phyloP scores from a whole-genome alignment of 1,140 invertebrate species.

The Papilio helenus region DNA sequence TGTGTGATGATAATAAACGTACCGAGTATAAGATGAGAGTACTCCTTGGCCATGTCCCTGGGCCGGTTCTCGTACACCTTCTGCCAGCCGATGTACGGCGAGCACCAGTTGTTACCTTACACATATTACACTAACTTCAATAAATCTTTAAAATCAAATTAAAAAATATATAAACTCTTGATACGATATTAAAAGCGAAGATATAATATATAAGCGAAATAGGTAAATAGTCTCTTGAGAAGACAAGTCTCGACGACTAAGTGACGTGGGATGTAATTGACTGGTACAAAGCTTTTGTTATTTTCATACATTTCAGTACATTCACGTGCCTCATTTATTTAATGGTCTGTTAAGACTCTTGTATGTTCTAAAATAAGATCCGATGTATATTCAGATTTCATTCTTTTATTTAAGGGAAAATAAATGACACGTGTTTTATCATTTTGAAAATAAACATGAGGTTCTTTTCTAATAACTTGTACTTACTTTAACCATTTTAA shows the following conservation, averaged over 20 bases:
- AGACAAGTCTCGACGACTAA: slow-evolving; percentile 11
- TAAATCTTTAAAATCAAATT: no score
- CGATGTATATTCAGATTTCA: slow-evolving; percentile 1
- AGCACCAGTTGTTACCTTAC: slow-evolving; percentile 91
- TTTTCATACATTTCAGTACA: slow-evolving; percentile 14
- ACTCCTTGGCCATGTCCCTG: slow-evolving; percentile 82
- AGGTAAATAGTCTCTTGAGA: background rate
- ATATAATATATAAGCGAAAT: background rate
- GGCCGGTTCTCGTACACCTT: slow-evolving; percentile 91
- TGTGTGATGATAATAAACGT: slow-evolving; percentile 43
- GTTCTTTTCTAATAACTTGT: background rate
- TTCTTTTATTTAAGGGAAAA: background rate
- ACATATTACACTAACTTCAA: no score
- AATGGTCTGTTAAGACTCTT: background rate
- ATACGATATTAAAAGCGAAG: background rate
- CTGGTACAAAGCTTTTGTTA: no score
- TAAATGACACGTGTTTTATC: background rate
- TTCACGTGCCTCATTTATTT: slow-evolving; percentile 17
- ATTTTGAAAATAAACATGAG: background rate
- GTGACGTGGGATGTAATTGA: slow-evolving; percentile 9
- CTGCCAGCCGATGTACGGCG: slow-evolving; percentile 95
- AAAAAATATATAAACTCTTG: background rate
- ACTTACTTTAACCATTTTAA: no score
- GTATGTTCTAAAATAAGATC: background rate
- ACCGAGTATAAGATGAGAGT: slow-evolving; percentile 84